Percentiles rank a stretch among this genome's conserved stretches.
Evolutionary conservation across 2,888 invertebrate genomes (phyloP).

Genomic region (Oligia fasciuncula): DNA sequence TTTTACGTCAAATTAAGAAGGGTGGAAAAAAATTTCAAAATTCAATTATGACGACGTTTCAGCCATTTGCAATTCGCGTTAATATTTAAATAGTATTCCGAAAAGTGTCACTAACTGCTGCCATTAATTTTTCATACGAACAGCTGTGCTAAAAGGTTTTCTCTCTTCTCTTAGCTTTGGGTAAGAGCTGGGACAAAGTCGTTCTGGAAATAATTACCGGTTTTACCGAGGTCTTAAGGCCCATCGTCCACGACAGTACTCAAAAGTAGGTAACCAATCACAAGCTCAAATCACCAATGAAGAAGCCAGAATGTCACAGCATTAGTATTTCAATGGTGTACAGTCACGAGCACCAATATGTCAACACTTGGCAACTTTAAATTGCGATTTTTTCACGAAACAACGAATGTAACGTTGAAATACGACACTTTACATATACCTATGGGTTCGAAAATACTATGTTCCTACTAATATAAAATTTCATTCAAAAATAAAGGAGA

Average conservation of each 20-base stretch:
- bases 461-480: too few species aligned
- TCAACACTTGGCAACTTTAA: too few species aligned
- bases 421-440: too few species aligned
- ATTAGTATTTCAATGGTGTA: not conserved
- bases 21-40: constrained; percentile 16
- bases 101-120: constrained; percentile 53
- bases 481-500: too few species aligned
- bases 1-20: constrained; percentile 10
- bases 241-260: not conserved
- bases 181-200: constrained; percentile 17
- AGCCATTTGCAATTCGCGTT: constrained; percentile 41
- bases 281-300: not conserved
- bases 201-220: constrained; percentile 12
- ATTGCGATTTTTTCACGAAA: too few species aligned
- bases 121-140: constrained; percentile 58
- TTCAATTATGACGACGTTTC: constrained; percentile 37
- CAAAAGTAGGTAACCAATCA: not conserved
- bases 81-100: constrained; percentile 59
- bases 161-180: constrained; percentile 20
- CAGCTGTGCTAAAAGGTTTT: constrained; percentile 58
- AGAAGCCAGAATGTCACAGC: not conserved
- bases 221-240: not conserved
- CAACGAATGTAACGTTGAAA: too few species aligned
- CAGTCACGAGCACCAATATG: too few species aligned
- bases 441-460: too few species aligned